phyloP scores from a whole-genome alignment of 2,797 vertebrate species.

The Fundulus diaphanus region DNA sequence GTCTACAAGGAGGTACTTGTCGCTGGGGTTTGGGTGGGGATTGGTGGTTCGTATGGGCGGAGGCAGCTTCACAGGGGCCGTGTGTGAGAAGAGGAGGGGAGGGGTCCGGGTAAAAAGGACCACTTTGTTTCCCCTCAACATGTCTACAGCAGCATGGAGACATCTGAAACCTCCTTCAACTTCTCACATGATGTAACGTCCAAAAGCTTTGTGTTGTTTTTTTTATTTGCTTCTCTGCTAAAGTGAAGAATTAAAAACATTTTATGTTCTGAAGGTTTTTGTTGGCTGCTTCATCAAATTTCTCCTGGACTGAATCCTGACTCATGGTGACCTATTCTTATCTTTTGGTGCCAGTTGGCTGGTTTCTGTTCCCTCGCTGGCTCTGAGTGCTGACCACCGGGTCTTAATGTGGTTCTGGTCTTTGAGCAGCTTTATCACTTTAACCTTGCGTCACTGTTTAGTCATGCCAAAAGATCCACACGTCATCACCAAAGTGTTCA shows the following conservation, averaged over 20 bases:
- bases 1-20: constrained; percentile 78
- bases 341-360: no score
- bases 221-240: neutral
- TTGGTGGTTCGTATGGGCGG: constrained; percentile 55
- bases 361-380: no score
- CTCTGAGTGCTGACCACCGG: no score
- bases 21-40: constrained; percentile 40
- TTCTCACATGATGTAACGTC: neutral
- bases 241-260: neutral
- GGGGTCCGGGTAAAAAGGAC: constrained; percentile 38
- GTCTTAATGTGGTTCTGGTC: no score
- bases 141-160: constrained; percentile 29
- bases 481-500: no score
- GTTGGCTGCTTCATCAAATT: neutral
- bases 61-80: constrained; percentile 24
- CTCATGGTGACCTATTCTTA: no score
- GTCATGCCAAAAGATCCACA: no score
- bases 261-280: neutral
- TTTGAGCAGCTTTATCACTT: no score
- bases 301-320: neutral
- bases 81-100: neutral
- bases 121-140: constrained; percentile 60
- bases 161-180: constrained; percentile 11
- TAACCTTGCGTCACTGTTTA: no score
- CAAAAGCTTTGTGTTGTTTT: neutral